phyloP scores from a whole-genome alignment of 2,888 invertebrate species.

The Taphrorychus bicolor region DNA sequence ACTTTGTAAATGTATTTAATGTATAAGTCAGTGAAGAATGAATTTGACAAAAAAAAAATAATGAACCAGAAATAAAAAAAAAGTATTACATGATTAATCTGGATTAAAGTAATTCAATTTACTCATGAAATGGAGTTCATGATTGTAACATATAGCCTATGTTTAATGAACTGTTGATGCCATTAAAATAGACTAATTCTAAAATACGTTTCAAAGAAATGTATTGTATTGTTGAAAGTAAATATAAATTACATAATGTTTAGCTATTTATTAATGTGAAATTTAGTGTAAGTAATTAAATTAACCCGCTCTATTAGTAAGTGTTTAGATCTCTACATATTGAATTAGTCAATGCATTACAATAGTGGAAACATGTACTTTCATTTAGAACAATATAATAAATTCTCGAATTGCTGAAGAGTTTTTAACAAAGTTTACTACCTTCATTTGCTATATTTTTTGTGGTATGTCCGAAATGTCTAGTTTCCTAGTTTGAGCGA shows the following conservation, averaged over 20 bases:
- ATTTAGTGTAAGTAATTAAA: constrained; percentile 37
- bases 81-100: neutral
- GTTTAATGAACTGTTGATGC: constrained; percentile 17
- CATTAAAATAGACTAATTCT: constrained; percentile 31
- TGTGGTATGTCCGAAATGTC: neutral
- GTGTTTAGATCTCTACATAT: constrained; percentile 38
- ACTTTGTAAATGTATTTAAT: neutral
- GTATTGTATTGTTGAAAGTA: constrained; percentile 37
- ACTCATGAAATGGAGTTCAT: constrained; percentile 11
- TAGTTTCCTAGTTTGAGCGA: neutral
- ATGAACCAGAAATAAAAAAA: constrained; percentile 2
- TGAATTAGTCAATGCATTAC: constrained; percentile 26
- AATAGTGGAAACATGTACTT: constrained; percentile 1
- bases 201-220: constrained; percentile 34
- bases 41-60: constrained; percentile 4
- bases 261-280: constrained; percentile 42
- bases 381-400: neutral
- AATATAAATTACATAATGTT: constrained; percentile 37
- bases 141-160: constrained; percentile 8
- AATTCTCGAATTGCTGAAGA: neutral
- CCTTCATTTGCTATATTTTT: neutral
- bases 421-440: neutral
- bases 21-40: constrained; percentile 7
- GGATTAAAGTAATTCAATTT: constrained; percentile 4
- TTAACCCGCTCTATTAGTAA: constrained; percentile 36